These are phyloP conservation scores for Metridium senile DNA, from an alignment of 92 coral and sea anemone species.

Conservation along the genomic window DNA sequence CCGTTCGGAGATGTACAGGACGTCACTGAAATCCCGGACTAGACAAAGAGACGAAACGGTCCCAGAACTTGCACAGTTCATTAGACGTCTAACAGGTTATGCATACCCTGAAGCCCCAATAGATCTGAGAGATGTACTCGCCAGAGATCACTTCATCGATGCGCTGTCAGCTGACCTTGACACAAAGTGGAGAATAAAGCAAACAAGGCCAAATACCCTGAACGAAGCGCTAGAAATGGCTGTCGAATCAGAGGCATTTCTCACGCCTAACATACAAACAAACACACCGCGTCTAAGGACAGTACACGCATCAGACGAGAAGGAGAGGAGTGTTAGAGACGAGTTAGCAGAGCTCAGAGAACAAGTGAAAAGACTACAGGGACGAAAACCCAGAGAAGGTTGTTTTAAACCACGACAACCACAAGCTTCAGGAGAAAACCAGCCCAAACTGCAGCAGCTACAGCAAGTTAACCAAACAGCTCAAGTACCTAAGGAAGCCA, in stretches of 20 bases:
- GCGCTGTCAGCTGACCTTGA: conserved; percentile 35
- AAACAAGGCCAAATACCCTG: conserved; percentile 30
- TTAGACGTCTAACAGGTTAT: conserved; percentile 7
- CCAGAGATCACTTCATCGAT: conserved; percentile 31
- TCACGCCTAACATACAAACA: conserved; percentile 14
- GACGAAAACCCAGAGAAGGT: neutral
- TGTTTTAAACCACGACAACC: no score
- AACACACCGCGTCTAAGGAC: neutral
- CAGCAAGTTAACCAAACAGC: no score
- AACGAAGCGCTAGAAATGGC: conserved; percentile 27
- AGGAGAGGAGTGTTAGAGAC: no score
- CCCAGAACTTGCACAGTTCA: conserved; percentile 44
- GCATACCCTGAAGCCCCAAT: conserved; percentile 23
- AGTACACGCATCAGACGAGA: no score
- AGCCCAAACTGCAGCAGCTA: no score
- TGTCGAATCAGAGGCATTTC: conserved; percentile 38
- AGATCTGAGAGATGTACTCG: conserved; percentile 24
- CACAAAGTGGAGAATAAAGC: conserved; percentile 28
- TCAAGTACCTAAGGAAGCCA: no score
- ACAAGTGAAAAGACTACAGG: neutral
- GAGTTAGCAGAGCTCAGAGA: neutral
- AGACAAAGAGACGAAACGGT: conserved; percentile 36
- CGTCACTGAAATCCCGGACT: conserved; percentile 24
- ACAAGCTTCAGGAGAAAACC: no score
- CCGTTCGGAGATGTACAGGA: conserved; percentile 19